Evolutionary conservation across 2,888 invertebrate species (phyloP).

Genomic region (Cryptocheilus praepositus): DNA sequence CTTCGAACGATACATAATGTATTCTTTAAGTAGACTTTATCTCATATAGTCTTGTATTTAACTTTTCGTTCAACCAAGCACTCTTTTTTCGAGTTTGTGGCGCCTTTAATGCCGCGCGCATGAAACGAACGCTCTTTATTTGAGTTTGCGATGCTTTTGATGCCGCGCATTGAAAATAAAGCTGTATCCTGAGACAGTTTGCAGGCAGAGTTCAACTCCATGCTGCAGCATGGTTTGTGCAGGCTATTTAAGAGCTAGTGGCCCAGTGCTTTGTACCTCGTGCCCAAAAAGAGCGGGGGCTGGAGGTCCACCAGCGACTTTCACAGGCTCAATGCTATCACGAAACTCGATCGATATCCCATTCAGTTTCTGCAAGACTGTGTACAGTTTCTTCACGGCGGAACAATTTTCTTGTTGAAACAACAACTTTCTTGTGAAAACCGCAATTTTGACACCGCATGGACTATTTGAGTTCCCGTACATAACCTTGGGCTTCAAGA

Average conservation of each 20-base stretch:
- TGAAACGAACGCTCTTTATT: no score
- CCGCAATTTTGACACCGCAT: no score
- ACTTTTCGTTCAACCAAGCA: no score
- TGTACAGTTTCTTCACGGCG: constrained; percentile 14
- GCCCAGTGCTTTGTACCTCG: constrained; percentile 58
- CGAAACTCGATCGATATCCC: constrained; percentile 60
- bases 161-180: no score
- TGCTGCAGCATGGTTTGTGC: constrained; percentile 50
- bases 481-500: constrained; percentile 47
- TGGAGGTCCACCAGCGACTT: constrained; percentile 67
- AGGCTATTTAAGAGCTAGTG: constrained; percentile 54
- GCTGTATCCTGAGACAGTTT: no score
- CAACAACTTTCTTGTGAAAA: no score
- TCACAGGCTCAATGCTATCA: constrained; percentile 56
- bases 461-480: neutral
- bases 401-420: constrained; percentile 28
- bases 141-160: no score
- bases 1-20: no score
- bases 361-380: constrained; percentile 32
- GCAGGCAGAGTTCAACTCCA: constrained; percentile 59
- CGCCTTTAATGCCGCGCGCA: no score
- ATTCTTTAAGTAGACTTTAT: no score
- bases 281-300: constrained; percentile 51
- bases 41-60: no score
- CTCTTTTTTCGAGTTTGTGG: no score